phyloP scores from a whole-genome alignment of 1,140 invertebrate genomes.

The Agraylea sexmaculata region DNA sequence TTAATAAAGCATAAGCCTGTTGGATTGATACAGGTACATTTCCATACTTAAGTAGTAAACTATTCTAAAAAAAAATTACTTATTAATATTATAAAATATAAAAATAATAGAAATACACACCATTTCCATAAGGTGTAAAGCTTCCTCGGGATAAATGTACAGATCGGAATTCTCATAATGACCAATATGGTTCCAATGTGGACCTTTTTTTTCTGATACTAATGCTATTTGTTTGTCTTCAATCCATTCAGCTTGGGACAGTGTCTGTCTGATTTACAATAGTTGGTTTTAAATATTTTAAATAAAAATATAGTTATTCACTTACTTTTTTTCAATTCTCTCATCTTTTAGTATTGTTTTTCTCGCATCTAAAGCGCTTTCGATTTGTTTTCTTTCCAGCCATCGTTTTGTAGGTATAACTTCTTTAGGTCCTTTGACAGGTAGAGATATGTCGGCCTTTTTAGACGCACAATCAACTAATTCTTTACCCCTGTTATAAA shows the following conservation, averaged over 20 bases:
- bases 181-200: conserved; percentile 46
- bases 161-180: conserved; percentile 35
- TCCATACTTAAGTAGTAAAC: conserved; percentile 41
- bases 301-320: conserved; percentile 3
- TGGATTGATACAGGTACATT: conserved; percentile 45
- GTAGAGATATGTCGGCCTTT: conserved; percentile 34
- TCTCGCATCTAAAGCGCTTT: conserved; percentile 40
- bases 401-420: conserved; percentile 44
- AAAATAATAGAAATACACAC: conserved; percentile 31
- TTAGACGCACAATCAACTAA: conserved; percentile 40
- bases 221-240: conserved; percentile 41
- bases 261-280: conserved; percentile 28
- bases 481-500: conserved; percentile 37
- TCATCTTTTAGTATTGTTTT: conserved; percentile 44
- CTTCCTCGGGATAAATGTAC: conserved; percentile 49
- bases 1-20: conserved; percentile 46
- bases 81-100: background rate
- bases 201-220: conserved; percentile 44
- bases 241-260: conserved; percentile 48
- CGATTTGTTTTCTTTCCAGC: conserved; percentile 47
- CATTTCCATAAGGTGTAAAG: conserved; percentile 48
- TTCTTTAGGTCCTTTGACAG: conserved; percentile 43
- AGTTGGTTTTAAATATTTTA: background rate
- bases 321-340: conserved; percentile 44
- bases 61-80: conserved; percentile 40